These are phyloP conservation scores for Physocephala rufipes DNA, from an alignment of 2,888 invertebrate species.

Conservation along the genomic window DNA sequence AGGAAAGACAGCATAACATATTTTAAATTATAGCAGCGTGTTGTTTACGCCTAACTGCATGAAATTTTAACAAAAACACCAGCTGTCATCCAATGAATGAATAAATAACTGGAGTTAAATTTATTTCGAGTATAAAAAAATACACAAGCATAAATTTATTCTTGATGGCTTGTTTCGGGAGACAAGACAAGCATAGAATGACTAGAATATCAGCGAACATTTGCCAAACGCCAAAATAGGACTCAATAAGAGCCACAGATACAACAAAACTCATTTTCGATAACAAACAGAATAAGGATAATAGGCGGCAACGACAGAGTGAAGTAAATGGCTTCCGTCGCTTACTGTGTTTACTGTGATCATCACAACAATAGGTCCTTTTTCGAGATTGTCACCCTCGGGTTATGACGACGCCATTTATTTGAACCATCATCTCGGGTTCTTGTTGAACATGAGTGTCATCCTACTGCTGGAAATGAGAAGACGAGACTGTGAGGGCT, in stretches of 20 bases:
- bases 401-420: background rate
- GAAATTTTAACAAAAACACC: background rate
- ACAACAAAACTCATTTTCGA: background rate
- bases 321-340: no score
- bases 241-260: no score
- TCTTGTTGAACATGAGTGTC: no score
- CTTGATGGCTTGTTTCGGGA: constrained; percentile 24
- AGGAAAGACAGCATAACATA: background rate
- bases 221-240: constrained; percentile 19
- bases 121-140: constrained; percentile 26
- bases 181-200: constrained; percentile 20
- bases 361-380: constrained; percentile 31
- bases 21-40: constrained; percentile 29
- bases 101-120: no score
- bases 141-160: constrained; percentile 14
- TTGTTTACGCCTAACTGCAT: constrained; percentile 26
- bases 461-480: no score
- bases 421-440: no score
- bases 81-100: background rate
- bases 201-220: constrained; percentile 28
- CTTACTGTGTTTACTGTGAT: background rate
- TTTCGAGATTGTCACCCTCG: constrained; percentile 19
- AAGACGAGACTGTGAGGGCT: no score
- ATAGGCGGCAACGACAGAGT: background rate
- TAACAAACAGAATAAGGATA: background rate